Conservation (phyloP, 2,888 invertebrate genomes). For the Octodonta nipae region DNA sequence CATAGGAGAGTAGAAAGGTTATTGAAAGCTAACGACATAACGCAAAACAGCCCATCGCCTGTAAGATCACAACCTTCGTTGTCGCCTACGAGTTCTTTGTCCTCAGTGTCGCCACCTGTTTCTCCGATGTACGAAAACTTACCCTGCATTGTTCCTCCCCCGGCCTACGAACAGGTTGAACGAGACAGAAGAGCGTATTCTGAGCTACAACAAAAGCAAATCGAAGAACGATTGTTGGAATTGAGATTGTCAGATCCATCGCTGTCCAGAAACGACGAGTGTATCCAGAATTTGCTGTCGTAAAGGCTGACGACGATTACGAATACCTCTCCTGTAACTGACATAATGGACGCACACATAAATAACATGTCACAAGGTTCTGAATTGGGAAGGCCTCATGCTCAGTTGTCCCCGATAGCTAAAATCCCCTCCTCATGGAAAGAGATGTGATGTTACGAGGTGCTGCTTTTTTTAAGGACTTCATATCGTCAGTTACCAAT, state of each 20-base stretch:
- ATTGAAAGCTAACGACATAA: slow-evolving; percentile 29
- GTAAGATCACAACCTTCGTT: slow-evolving; percentile 68
- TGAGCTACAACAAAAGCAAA: slow-evolving; percentile 20
- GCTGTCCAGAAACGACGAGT: slow-evolving; percentile 18
- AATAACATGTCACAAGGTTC: slow-evolving; percentile 46
- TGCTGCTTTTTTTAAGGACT: slow-evolving; percentile 31
- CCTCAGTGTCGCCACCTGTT: slow-evolving; percentile 78
- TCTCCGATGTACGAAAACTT: slow-evolving; percentile 50
- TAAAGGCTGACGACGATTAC: slow-evolving; percentile 27
- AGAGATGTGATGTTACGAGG: slow-evolving; percentile 32
- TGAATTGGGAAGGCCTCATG: slow-evolving; percentile 29
- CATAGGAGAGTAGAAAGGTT: slow-evolving; percentile 65
- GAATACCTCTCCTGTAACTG: slow-evolving; percentile 28
- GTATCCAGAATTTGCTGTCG: slow-evolving; percentile 18
- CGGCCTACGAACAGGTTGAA: slow-evolving; percentile 56
- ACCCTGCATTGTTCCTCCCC: slow-evolving; percentile 42
- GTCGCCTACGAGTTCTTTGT: slow-evolving; percentile 73
- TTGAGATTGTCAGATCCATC: slow-evolving; percentile 20
- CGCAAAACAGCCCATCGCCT: slow-evolving; percentile 47
- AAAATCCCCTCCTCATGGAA: slow-evolving; percentile 57
- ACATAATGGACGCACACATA: slow-evolving; percentile 26
- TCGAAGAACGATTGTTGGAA: slow-evolving; percentile 28
- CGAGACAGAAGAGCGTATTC: slow-evolving; percentile 40
- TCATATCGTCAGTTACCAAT: slow-evolving; percentile 51
- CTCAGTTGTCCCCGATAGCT: slow-evolving; percentile 71